These are phyloP conservation scores for Notothenia rossii DNA, from an alignment of 2,113 vertebrate species.

Conservation along the genomic window DNA sequence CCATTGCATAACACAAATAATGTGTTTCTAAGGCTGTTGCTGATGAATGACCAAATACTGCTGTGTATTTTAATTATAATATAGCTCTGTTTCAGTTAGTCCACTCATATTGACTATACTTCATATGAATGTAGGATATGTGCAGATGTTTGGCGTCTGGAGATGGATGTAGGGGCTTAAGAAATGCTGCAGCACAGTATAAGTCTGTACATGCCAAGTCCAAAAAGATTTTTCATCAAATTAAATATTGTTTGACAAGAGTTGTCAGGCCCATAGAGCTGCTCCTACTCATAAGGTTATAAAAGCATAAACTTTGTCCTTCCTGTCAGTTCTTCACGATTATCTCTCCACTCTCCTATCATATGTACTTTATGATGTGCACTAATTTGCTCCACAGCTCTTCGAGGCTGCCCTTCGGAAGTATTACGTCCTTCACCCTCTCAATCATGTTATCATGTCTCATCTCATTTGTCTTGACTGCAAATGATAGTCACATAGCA, in stretches of 20 bases:
- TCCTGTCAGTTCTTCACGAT: neutral
- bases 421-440: neutral
- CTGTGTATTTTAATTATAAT: neutral
- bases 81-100: neutral
- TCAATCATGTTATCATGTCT: neutral
- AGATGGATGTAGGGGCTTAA: neutral
- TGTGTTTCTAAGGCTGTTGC: neutral
- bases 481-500: neutral
- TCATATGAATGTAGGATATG: neutral
- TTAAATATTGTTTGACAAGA: neutral
- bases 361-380: neutral
- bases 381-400: neutral
- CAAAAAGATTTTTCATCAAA: conserved; percentile 8
- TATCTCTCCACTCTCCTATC: neutral
- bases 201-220: neutral
- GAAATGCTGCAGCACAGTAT: neutral
- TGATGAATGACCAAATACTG: neutral
- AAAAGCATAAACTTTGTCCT: neutral
- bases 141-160: neutral
- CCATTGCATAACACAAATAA: neutral
- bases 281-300: neutral
- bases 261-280: neutral
- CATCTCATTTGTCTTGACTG: neutral
- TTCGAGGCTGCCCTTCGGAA: neutral
- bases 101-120: neutral